Evolutionary conservation across 1,140 invertebrate genomes (phyloP).

Genomic region (Mya arenaria): DNA sequence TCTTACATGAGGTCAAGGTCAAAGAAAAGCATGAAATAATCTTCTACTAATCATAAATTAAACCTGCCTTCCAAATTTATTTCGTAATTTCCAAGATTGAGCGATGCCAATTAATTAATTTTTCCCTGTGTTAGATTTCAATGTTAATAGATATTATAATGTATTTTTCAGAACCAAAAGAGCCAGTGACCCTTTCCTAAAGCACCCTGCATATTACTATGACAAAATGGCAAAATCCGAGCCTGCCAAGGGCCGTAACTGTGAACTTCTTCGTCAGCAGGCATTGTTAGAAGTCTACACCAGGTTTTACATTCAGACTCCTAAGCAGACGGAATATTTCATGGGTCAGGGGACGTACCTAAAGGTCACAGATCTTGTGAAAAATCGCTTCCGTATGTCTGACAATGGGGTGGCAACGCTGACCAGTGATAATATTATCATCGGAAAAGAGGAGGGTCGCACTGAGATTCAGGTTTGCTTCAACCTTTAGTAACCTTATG

Average conservation of each 20-base stretch:
- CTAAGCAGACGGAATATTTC: conserved; percentile 66
- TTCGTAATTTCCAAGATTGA: too few species aligned
- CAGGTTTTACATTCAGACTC: conserved; percentile 86
- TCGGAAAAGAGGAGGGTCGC: conserved; percentile 92
- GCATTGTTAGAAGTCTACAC: conserved; percentile 94
- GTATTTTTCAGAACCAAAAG: conserved; percentile 25
- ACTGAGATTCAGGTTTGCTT: conserved; percentile 93
- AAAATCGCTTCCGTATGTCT: conserved; percentile 90
- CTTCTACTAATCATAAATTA: too few species aligned
- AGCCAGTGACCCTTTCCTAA: conserved; percentile 21
- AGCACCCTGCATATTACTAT: neutral
- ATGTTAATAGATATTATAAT: too few species aligned
- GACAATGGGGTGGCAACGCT: conserved; percentile 93
- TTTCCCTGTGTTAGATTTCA: too few species aligned
- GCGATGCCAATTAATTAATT: too few species aligned
- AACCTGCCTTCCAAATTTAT: too few species aligned
- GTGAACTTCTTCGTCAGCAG: conserved; percentile 93
- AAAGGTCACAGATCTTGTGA: conserved; percentile 94
- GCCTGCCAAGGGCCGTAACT: conserved; percentile 80
- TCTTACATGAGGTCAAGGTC: too few species aligned
- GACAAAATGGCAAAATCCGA: conserved; percentile 55
- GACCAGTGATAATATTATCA: conserved; percentile 88
- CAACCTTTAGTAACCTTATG: too few species aligned
- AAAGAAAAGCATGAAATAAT: too few species aligned
- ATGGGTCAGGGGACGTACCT: conserved; percentile 93